A percentile compares a stretch with the other conserved stretches of the same genome.
Conservation (phyloP, 2,797 vertebrate genomes). For the Adelosebastes latens region DNA sequence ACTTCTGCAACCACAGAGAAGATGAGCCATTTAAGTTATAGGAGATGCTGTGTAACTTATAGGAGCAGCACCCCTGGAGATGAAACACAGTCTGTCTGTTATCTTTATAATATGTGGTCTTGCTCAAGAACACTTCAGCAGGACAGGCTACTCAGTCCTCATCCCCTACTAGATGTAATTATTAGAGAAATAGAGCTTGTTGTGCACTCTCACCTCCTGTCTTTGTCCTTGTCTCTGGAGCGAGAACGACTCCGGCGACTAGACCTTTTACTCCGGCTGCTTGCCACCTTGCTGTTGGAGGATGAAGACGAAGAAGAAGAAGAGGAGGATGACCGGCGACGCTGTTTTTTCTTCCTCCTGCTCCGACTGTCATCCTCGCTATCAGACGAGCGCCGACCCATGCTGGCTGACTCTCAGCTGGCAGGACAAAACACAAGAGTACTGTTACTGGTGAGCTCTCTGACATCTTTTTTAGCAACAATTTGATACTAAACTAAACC, state of each 20-base stretch:
- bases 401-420: conserved; percentile 64
- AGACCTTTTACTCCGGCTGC: conserved; percentile 85
- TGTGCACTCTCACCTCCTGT: conserved; percentile 66
- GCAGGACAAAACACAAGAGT: conserved; percentile 24
- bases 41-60: neutral
- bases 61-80: neutral
- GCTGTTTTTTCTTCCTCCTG: conserved; percentile 89
- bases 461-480: neutral
- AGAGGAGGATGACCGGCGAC: conserved; percentile 84
- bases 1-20: neutral
- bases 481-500: neutral
- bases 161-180: neutral
- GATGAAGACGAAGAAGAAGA: conserved; percentile 91
- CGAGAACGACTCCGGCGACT: conserved; percentile 87
- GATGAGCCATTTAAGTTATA: neutral
- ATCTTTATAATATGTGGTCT: neutral
- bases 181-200: neutral
- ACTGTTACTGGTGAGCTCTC: neutral
- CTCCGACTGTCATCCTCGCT: conserved; percentile 90
- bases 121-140: neutral
- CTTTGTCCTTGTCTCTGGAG: conserved; percentile 78
- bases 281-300: conserved; percentile 86
- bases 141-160: no score
- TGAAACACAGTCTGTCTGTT: neutral
- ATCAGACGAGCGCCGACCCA: conserved; percentile 93